Conservation (phyloP, 35 echinoderm and acorn worm species). For the Ophiothrix spiculata region DNA sequence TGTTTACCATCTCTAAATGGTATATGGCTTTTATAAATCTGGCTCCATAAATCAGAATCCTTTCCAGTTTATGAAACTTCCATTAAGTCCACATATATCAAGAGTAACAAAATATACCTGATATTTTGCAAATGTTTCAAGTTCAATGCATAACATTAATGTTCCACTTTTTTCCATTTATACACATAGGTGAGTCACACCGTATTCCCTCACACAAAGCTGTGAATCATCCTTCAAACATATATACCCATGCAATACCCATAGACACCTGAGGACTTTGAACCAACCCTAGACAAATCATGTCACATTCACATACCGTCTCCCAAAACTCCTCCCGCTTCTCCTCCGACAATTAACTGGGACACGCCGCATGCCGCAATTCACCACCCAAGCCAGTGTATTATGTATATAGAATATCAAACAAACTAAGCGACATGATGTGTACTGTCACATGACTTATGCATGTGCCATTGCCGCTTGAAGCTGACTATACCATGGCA, state of each 20-base stretch:
- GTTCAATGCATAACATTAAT: background rate
- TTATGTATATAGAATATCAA: background rate
- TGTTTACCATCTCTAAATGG: too few species aligned
- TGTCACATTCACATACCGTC: background rate
- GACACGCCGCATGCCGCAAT: background rate
- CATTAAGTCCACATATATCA: too few species aligned
- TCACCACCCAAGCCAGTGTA: background rate
- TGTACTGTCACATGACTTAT: constrained; percentile 9
- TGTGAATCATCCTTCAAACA: background rate
- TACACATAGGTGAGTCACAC: background rate
- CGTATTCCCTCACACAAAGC: background rate
- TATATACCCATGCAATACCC: background rate
- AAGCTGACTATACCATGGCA: background rate
- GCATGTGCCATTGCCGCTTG: background rate
- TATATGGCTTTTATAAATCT: too few species aligned
- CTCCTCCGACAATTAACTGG: background rate
- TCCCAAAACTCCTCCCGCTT: background rate
- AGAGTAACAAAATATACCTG: too few species aligned
- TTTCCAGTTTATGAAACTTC: too few species aligned
- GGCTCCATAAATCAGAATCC: too few species aligned
- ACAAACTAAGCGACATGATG: background rate
- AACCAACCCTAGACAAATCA: too few species aligned
- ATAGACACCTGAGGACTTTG: background rate
- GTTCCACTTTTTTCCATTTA: background rate
- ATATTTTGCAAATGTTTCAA: background rate